These are phyloP conservation scores for Drosophila longiperda DNA, from an alignment of 2,888 invertebrate species.

Conservation along the genomic window DNA sequence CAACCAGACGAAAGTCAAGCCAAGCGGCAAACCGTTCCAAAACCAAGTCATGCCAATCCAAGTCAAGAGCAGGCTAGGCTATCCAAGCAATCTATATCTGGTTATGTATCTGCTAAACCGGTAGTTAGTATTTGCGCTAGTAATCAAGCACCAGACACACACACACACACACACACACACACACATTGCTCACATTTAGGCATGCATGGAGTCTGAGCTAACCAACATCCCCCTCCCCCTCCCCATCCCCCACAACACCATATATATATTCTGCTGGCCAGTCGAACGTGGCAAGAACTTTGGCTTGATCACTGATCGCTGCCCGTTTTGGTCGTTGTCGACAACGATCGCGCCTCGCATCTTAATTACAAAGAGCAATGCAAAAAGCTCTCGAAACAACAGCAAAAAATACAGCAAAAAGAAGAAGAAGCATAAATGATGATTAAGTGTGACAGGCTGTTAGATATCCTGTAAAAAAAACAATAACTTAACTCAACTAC, in stretches of 20 bases:
- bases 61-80: conserved; percentile 9
- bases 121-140: conserved; percentile 78
- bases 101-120: conserved; percentile 68
- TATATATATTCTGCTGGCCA: not conserved
- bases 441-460: not conserved
- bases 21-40: conserved; percentile 1
- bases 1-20: conserved; percentile 12
- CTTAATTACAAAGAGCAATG: conserved; percentile 76
- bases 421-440: conserved; percentile 15
- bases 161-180: conserved; percentile 3
- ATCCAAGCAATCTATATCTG: conserved; percentile 24
- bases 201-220: conserved; percentile 65
- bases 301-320: conserved; percentile 62
- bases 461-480: not conserved
- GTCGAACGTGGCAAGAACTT: conserved; percentile 63
- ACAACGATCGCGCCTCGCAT: conserved; percentile 76
- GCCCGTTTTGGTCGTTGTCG: conserved; percentile 43
- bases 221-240: conserved; percentile 5
- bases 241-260: not conserved
- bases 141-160: conserved; percentile 60
- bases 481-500: not conserved
- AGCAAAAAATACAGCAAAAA: conserved; percentile 14
- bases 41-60: conserved; percentile 5
- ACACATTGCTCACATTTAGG: conserved; percentile 72
- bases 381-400: conserved; percentile 49